Percentiles rank a stretch among this genome's conserved stretches.
phyloP scores from a whole-genome alignment of 2,797 vertebrate genomes.

The Florisuga fusca region DNA sequence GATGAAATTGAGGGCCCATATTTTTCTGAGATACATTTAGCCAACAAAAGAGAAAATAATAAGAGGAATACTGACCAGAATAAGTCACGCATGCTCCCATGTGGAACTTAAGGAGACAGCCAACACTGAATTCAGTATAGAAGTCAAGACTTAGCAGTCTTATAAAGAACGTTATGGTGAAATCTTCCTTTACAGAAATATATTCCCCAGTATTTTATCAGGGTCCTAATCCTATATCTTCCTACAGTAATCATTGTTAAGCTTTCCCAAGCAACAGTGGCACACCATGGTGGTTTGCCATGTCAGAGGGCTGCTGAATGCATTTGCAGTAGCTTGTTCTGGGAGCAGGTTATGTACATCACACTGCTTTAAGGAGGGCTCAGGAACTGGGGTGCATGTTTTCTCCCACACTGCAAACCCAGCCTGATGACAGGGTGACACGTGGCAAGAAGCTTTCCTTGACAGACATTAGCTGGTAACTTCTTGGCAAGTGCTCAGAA shows the following conservation, averaged over 20 bases:
- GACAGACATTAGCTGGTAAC: not conserved
- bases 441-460: not conserved
- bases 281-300: not conserved
- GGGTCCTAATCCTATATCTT: not conserved
- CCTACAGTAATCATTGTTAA: not conserved
- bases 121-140: not conserved
- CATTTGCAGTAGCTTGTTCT: not conserved
- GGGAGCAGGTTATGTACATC: not conserved
- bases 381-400: not conserved
- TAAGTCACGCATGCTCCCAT: not conserved
- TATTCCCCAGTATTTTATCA: not conserved
- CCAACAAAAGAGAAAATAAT: not conserved
- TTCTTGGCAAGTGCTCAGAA: not conserved
- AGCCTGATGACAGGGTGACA: not conserved
- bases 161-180: not conserved
- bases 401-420: not conserved
- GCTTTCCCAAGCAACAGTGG: not conserved
- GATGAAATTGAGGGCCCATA: not conserved
- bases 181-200: not conserved
- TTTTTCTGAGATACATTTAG: not conserved
- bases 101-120: not conserved
- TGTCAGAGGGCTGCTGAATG: not conserved
- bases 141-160: not conserved
- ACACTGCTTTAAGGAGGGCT: fast-evolving
- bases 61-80: not conserved